These are phyloP conservation scores for Diadema setosum DNA, from an alignment of 35 echinoderm and acorn worm species.

Conservation along the genomic window DNA sequence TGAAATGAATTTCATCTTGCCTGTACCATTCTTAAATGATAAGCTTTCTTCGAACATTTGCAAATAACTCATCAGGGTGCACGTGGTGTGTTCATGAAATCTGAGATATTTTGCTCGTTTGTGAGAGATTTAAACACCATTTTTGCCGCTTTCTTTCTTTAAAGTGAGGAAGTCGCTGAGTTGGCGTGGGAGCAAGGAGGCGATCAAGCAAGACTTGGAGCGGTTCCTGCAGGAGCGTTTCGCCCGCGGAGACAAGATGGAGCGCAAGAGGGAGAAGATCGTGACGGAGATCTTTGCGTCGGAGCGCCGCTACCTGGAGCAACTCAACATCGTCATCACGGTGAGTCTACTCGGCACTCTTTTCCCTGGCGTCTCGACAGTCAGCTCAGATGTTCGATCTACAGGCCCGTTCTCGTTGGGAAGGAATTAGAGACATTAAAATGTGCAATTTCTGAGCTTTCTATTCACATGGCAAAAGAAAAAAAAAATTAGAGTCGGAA, in stretches of 20 bases:
- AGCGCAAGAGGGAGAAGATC: conserved; percentile 66
- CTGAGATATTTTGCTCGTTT: too few relatives aligned
- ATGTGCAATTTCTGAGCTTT: not conserved
- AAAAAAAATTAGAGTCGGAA: too few relatives aligned
- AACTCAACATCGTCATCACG: conserved; percentile 58
- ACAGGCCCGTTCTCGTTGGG: not conserved
- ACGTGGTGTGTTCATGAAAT: too few relatives aligned
- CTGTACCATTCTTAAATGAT: too few relatives aligned
- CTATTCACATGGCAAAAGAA: too few relatives aligned
- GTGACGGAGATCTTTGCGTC: conserved; percentile 76
- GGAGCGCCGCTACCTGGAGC: conserved; percentile 74
- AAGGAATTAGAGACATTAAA: not conserved
- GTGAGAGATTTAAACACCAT: too few relatives aligned
- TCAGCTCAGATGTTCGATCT: too few relatives aligned
- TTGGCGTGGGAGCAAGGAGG: conserved; percentile 40
- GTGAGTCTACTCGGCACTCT: conserved; percentile 13
- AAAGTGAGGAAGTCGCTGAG: not conserved
- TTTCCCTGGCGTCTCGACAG: too few relatives aligned
- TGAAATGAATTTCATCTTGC: too few relatives aligned
- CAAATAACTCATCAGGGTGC: too few relatives aligned
- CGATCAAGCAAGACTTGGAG: conserved; percentile 68
- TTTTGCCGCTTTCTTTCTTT: too few relatives aligned
- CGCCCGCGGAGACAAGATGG: conserved; percentile 4
- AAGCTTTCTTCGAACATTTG: too few relatives aligned
- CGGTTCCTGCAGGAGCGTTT: conserved; percentile 50